phyloP scores from a whole-genome alignment of 1,140 invertebrate genomes.

The Pseudoatta argentina region DNA sequence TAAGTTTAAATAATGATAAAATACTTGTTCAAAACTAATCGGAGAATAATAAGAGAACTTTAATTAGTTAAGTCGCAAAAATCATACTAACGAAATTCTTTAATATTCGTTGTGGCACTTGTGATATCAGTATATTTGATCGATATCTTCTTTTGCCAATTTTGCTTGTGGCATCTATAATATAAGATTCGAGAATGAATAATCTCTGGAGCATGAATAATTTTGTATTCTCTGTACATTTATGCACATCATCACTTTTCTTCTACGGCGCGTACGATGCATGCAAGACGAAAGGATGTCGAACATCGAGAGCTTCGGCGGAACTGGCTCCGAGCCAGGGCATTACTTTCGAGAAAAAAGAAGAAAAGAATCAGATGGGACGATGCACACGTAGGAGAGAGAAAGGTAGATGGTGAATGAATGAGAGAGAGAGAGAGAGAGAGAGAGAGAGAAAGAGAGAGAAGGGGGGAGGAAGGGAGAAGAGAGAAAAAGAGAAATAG shows the following conservation, averaged over 20 bases:
- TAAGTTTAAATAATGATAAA: not conserved
- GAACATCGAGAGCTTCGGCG: constrained; percentile 60
- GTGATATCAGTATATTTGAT: not conserved
- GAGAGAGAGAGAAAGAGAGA: too few relatives aligned
- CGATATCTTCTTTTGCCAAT: not conserved
- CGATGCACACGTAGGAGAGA: constrained; percentile 26
- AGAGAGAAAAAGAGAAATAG: not conserved
- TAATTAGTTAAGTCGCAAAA: not conserved
- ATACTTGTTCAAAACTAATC: not conserved
- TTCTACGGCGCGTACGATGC: not conserved
- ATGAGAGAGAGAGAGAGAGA: constrained; percentile 7
- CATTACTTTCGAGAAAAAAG: constrained; percentile 68
- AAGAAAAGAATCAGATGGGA: constrained; percentile 8
- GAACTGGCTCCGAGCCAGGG: constrained; percentile 75
- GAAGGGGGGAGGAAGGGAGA: not conserved
- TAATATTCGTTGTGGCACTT: not conserved
- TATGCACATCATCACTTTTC: not conserved
- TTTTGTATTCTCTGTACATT: not conserved
- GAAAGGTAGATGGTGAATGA: constrained; percentile 19
- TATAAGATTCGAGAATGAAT: not conserved
- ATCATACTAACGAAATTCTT: not conserved
- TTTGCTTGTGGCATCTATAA: not conserved
- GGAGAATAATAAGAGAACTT: not conserved
- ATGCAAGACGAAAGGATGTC: constrained; percentile 37
- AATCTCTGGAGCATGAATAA: not conserved